Evolutionary conservation across 2,113 vertebrate species (phyloP).

Genomic region (Prunella fulvescens): DNA sequence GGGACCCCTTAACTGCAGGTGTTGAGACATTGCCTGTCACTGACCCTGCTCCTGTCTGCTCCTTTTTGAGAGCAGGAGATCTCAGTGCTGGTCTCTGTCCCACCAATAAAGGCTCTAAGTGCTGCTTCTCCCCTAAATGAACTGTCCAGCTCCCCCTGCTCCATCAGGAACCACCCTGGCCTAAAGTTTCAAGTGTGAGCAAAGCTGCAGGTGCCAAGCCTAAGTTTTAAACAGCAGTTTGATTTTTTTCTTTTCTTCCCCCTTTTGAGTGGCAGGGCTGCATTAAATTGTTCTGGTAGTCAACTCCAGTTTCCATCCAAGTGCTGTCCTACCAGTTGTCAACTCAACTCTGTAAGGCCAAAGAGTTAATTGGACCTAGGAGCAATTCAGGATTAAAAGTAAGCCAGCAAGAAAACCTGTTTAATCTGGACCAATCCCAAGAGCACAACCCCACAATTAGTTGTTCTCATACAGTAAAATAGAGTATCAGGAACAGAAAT

Average conservation of each 20-base stretch:
- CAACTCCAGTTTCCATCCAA: neutral
- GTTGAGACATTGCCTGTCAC: neutral
- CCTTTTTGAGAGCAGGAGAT: neutral
- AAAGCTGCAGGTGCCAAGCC: neutral
- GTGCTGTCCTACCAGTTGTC: neutral
- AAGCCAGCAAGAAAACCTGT: neutral
- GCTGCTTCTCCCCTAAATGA: neutral
- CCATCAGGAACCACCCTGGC: neutral
- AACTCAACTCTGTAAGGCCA: neutral
- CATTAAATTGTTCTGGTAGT: neutral
- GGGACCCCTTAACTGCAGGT: neutral
- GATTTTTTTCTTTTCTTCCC: neutral
- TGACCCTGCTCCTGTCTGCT: neutral
- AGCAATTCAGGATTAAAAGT: neutral
- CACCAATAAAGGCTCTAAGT: neutral
- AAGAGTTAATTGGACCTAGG: neutral
- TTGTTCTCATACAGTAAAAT: neutral
- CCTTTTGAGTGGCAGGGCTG: neutral
- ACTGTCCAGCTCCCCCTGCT: neutral
- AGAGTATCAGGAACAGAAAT: neutral
- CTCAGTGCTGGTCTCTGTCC: neutral
- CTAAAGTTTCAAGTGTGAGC: neutral
- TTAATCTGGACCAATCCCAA: neutral
- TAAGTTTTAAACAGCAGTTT: neutral
- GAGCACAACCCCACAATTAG: neutral